Percentiles rank a stretch among this genome's conserved stretches.
These are phyloP conservation scores for Toxostoma redivivum DNA, from an alignment of 2,113 vertebrate species.

Conservation along the genomic window DNA sequence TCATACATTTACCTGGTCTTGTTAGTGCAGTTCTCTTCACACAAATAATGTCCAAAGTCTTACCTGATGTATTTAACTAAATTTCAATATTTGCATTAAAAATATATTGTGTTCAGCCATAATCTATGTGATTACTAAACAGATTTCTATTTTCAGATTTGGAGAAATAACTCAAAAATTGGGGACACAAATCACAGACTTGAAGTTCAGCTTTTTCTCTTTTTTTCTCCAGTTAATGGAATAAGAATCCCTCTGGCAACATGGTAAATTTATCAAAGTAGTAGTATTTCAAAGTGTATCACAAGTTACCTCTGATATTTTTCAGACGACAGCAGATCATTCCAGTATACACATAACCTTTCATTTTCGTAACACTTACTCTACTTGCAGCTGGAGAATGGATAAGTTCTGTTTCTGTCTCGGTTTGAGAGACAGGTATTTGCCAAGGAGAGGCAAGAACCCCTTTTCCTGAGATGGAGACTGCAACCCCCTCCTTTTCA, in stretches of 20 bases:
- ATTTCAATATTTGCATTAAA: background rate
- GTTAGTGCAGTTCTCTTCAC: background rate
- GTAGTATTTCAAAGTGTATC: background rate
- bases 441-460: too few relatives aligned
- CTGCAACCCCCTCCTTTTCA: too few relatives aligned
- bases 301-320: background rate
- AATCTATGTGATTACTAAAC: background rate
- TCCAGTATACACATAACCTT: background rate
- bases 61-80: background rate
- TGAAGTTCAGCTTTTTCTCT: background rate
- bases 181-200: background rate
- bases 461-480: too few relatives aligned
- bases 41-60: background rate
- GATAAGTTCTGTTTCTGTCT: background rate
- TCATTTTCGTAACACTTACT: background rate
- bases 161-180: background rate
- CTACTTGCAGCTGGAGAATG: background rate
- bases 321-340: background rate
- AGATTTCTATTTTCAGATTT: background rate
- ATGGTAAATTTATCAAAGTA: background rate
- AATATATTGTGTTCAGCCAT: background rate
- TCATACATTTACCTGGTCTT: background rate
- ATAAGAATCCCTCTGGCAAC: background rate
- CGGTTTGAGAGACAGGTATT: too few relatives aligned
- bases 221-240: background rate